Evolutionary conservation across 1,140 invertebrate genomes (phyloP).

Genomic region (Limonius californicus): DNA sequence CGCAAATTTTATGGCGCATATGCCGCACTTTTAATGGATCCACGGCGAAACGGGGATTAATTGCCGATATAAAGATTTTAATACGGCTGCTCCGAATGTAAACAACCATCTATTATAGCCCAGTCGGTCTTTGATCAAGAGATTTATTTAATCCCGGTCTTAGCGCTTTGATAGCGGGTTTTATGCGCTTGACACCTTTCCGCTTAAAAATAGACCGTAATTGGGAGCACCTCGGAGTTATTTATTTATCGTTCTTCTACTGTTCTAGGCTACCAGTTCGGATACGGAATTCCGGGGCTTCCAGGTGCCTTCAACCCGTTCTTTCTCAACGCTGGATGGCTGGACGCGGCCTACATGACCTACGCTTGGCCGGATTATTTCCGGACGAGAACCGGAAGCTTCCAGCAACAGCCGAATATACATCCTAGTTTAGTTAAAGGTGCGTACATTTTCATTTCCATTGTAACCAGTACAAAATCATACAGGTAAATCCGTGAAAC

Average conservation of each 20-base stretch:
- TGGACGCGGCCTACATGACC: constrained; percentile 70
- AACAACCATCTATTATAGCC: constrained; percentile 9
- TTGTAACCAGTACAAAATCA: too few relatives aligned
- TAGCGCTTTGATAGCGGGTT: not conserved
- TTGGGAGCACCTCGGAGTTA: not conserved
- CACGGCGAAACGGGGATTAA: not conserved
- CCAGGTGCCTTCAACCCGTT: constrained; percentile 66
- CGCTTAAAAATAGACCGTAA: not conserved
- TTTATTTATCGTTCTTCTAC: not conserved
- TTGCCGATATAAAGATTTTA: constrained; percentile 14
- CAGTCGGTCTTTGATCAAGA: not conserved
- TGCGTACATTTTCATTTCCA: not conserved
- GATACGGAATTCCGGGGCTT: constrained; percentile 59
- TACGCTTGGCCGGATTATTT: constrained; percentile 70
- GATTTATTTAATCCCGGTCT: not conserved
- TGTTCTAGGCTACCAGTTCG: constrained; percentile 63
- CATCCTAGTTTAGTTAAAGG: constrained; percentile 18
- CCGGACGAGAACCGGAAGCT: constrained; percentile 47
- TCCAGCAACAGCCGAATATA: constrained; percentile 45
- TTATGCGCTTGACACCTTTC: not conserved
- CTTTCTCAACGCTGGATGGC: constrained; percentile 68
- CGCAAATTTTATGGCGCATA: constrained; percentile 9
- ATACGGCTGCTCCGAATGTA: constrained; percentile 6
- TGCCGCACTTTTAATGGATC: constrained; percentile 5
- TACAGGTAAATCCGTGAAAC: too few relatives aligned